Base-by-base conservation (phyloP, 2,797 vertebrate species). In the Spondyliosoma cantharus region DNA sequence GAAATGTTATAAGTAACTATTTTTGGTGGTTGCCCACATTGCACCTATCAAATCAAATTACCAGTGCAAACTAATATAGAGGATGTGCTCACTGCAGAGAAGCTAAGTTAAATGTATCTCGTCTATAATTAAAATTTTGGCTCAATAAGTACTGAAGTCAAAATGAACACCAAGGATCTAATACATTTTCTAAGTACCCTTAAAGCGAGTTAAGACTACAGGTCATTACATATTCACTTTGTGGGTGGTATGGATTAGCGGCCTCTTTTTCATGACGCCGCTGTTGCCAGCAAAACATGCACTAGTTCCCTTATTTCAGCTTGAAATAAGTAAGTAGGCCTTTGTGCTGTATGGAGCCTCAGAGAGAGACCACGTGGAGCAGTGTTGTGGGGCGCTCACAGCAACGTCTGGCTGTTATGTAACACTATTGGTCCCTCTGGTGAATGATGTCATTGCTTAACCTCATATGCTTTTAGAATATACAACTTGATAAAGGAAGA, bases 381-480 rank as follows among this genome's bases (percentile, higher is more conserved):
- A 43, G 75, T 11, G 52, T 78, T 70, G 70, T 50, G 48, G 16
- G 71, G 66, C 32, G 71, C 80, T 78, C 81, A 52, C 77, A 85
- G 84, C 60, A 52, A 32, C 66, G 87, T 87, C 80, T 88, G 86
- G 77, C 70, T 81, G 50, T 93, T 91, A 86, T 86, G 69, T 87
- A 91, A 91, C 80, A 12, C 49, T 53, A 71, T 68, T 66, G 71
- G 79, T 86, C 83, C 80, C 85, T 83, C 76, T 86, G 78, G 81
- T 78, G 75, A 80, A 81, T 90, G 90, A 92, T 87, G 89, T 92
- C 87, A 91, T 81, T 45, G 46, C 52, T 62, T 70, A 65, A 77
- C 81, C 69, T 79, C 61, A 80, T 65, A 77, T 76, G 57, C 76
- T 86, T 85, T 84, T 76, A 76, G 81, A 85, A 72, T 83, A 80